Evolutionary conservation across 2,113 vertebrate genomes (phyloP), one percentile per base, ranked within the genome.

Genomic region (Mastomys natalensis): DNA sequence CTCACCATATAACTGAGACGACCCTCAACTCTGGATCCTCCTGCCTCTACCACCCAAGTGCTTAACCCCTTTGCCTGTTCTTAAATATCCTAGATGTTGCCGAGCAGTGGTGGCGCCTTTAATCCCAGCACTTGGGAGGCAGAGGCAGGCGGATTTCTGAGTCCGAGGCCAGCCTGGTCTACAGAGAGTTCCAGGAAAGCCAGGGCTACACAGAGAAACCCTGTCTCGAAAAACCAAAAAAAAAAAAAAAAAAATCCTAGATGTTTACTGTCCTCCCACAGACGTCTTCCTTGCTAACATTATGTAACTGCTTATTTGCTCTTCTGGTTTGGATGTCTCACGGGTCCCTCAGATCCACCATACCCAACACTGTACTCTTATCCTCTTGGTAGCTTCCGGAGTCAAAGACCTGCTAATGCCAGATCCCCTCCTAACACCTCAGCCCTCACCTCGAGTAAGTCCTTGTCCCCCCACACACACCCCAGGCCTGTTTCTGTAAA

Each of bases 261-360:
- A 43, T 48, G 4, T 48, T 85, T 93, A 68, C 64, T 37, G 40
- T 94, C 29, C 74, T 16, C 37, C 16, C 7, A 53, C 15, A 53
- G 48, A 45, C 40, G 82, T 58, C 37, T 64, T 3, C 5, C 37
- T 77, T 87, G 53, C 60, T 64, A 58, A 89, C 80, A 22, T 93
- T 89, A 78, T 82, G 72, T 60, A 89, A n/a, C 19, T 82, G 68
- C 48, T 95, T 82, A 80, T 95, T 87, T 93, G 74, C 51, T 21
- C 16, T 84, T 17, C 72, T 88, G 34, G 92, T 37, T 40, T 95
- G 64, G 43, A 34, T 89, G 55, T 77, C 81, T 66, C 34, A 37
- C 10, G 31, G 89, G 22, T 45, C 48, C 34, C 53, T 93, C 45
- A 48, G 60, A 22, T 72, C 84, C 53, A 72, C n/a, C 19, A 10